Evolutionary conservation across 2,797 vertebrate species (phyloP).

Genomic region (Cyprinella venusta): DNA sequence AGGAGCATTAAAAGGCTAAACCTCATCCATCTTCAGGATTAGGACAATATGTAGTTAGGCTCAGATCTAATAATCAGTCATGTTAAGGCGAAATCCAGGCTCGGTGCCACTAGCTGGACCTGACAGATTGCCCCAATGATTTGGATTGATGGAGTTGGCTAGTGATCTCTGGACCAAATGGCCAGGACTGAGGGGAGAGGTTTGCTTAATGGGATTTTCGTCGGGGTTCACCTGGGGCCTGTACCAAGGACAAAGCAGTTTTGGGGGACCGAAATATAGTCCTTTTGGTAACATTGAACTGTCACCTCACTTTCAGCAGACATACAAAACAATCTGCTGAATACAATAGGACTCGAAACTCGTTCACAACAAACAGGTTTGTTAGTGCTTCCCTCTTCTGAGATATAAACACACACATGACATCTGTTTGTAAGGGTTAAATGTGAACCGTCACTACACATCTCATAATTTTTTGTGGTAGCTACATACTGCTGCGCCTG

Average conservation of each 20-base stretch:
- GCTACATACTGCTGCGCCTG: constrained; percentile 25
- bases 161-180: constrained; percentile 52
- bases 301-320: background rate
- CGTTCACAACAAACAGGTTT: constrained; percentile 16
- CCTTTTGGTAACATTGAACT: background rate
- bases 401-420: constrained; percentile 27
- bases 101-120: constrained; percentile 57
- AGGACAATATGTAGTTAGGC: constrained; percentile 63
- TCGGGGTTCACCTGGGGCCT: constrained; percentile 49
- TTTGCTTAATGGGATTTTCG: constrained; percentile 59
- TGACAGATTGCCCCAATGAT: constrained; percentile 60
- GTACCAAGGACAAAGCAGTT: constrained; percentile 35
- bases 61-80: constrained; percentile 65
- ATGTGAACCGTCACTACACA: constrained; percentile 44
- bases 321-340: constrained; percentile 1
- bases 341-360: background rate
- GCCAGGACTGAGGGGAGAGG: constrained; percentile 45
- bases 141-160: constrained; percentile 61
- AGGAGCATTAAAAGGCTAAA: constrained; percentile 64
- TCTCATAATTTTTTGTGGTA: constrained; percentile 44
- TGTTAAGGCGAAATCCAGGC: constrained; percentile 54
- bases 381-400: constrained; percentile 1
- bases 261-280: constrained; percentile 8
- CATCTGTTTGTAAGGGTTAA: constrained; percentile 50
- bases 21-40: constrained; percentile 64